Conservation (phyloP, 2,113 vertebrate genomes). For the Tiliqua scincoides region DNA sequence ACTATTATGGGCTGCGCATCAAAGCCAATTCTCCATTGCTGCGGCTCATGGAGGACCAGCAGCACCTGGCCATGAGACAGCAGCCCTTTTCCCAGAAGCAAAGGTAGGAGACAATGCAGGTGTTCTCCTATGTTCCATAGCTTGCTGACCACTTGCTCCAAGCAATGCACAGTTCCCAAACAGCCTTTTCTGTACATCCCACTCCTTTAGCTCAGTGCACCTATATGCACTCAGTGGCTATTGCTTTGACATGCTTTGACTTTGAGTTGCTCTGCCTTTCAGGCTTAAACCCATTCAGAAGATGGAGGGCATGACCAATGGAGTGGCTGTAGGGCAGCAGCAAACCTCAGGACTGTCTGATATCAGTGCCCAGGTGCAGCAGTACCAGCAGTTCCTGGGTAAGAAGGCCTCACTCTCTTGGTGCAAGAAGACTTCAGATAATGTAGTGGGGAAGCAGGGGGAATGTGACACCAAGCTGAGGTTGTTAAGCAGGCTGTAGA, state of each 20-base stretch:
- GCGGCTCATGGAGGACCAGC: conserved; percentile 90
- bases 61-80: conserved; percentile 93
- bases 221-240: neutral
- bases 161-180: too few relatives aligned
- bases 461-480: too few relatives aligned
- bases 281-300: conserved; percentile 91
- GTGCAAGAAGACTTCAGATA: neutral
- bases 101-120: conserved; percentile 73
- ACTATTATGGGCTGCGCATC: conserved; percentile 93
- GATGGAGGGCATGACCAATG: conserved; percentile 87
- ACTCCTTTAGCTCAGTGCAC: neutral
- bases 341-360: conserved; percentile 80
- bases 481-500: neutral
- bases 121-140: neutral
- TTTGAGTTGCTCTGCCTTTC: neutral
- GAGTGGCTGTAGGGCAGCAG: conserved; percentile 78
- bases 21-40: conserved; percentile 89
- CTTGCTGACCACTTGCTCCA: neutral
- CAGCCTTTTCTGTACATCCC: too few relatives aligned
- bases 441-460: neutral
- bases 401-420: conserved; percentile 39
- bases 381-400: conserved; percentile 94
- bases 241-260: neutral
- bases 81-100: conserved; percentile 92
- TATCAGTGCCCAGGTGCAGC: conserved; percentile 91